Evolutionary conservation across 2,888 invertebrate genomes (phyloP).

Genomic region (Ochropacha duplaris): DNA sequence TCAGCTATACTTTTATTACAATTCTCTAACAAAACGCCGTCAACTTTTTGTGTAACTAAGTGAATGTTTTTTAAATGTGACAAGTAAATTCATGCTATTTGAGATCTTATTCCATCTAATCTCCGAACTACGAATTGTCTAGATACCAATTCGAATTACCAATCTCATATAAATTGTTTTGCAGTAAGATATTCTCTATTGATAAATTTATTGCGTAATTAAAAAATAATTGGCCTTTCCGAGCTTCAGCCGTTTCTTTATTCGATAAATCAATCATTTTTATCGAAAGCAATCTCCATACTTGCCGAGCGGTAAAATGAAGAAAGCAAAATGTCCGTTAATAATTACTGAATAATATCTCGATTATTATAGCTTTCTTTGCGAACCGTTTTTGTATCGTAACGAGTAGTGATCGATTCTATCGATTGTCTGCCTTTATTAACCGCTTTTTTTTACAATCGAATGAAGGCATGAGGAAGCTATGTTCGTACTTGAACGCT

Average conservation of each 20-base stretch:
- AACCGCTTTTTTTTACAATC: constrained; percentile 24
- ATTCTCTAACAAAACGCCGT: no score
- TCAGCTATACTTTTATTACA: no score
- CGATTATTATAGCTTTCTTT: constrained; percentile 40
- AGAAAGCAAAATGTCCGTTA: constrained; percentile 64
- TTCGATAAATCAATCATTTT: background rate
- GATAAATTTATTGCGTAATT: background rate
- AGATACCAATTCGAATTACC: background rate
- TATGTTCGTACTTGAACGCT: background rate
- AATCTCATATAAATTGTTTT: background rate
- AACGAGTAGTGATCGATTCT: constrained; percentile 37
- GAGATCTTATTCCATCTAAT: no score
- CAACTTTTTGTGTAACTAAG: no score
- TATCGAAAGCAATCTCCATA: constrained; percentile 25
- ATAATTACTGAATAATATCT: constrained; percentile 55
- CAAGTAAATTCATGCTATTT: background rate
- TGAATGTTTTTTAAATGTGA: no score
- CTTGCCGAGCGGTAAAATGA: constrained; percentile 28
- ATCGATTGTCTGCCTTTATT: constrained; percentile 37
- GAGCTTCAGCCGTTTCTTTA: background rate
- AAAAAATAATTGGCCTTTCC: background rate
- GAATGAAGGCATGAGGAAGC: constrained; percentile 14
- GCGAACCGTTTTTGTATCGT: constrained; percentile 36
- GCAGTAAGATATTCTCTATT: background rate
- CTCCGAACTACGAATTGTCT: background rate